Base-by-base conservation (phyloP, 2,797 vertebrate genomes). In the Argentina silus region DNA sequence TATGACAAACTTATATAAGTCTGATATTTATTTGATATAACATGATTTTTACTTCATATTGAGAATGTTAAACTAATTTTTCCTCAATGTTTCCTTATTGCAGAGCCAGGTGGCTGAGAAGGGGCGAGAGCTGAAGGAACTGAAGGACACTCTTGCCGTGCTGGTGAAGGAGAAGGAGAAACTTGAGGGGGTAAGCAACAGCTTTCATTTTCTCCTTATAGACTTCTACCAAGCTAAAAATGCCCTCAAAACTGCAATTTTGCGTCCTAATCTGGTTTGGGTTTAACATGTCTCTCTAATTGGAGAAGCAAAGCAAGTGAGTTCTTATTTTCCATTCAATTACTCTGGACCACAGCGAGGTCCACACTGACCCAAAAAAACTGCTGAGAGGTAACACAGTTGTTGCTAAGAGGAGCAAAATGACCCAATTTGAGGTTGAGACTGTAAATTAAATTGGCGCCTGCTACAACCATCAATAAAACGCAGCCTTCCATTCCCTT, bases 101-200 rank as follows among this genome's bases (percentile, higher is more conserved):
- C 77, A 99, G 98, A 93, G 97, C 89, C 97, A 97, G 73, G 91
- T 97, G 78, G 95, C 95, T 3, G 95, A 97, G 90, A 98, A 97
- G 78, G 96, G 97, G 55, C 93, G 96, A 61, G 94, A 95, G 88
- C 93, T 98, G 91, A 96, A 94, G 84, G 95, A 95, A 17, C 87
- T 98, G 82, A 94, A 93, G 88, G 94, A 95, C 74, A 94, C 92
- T 78, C 81, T 98, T 67, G 94, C 94, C 36, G 89, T 89, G 4
- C 85, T 97, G 65, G 86, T 88, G 73, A 95, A 88, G 84, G 95
- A 96, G 79, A 98, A 98, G 94, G 95, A 97, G 83, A 93, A 92
- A 85, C 86, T 93, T 56, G 92, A 94, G 86, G 93, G 84, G 93
- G 93, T 93, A 81, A 78, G 92, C 86, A 78, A 88, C 83, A 67